phyloP scores from a whole-genome alignment of 2,888 invertebrate species.

The Phaonia tiefii region DNA sequence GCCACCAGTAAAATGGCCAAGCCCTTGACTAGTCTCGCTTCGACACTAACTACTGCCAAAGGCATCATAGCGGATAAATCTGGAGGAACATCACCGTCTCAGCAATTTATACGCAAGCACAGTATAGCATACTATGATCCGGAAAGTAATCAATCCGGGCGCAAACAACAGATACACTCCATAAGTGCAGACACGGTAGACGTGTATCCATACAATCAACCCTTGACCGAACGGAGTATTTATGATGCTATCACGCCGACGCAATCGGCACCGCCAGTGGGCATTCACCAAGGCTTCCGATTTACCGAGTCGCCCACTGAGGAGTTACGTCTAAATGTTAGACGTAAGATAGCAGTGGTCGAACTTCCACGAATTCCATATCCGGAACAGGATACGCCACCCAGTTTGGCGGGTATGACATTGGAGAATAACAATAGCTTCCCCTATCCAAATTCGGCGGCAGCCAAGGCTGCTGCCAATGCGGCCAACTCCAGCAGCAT shows the following conservation, averaged over 20 bases:
- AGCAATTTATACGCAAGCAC: constrained; percentile 76
- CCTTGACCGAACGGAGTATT: constrained; percentile 57
- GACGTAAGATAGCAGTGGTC: constrained; percentile 76
- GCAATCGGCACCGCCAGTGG: constrained; percentile 62
- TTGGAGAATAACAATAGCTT: constrained; percentile 76
- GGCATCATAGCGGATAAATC: constrained; percentile 47
- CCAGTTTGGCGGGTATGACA: constrained; percentile 62
- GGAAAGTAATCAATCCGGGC: constrained; percentile 77
- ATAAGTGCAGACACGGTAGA: constrained; percentile 78
- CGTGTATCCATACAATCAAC: constrained; percentile 77
- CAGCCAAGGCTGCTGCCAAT: constrained; percentile 72
- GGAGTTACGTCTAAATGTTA: constrained; percentile 76
- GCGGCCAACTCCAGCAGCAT: constrained; percentile 75
- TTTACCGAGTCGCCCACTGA: constrained; percentile 76
- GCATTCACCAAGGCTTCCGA: constrained; percentile 71
- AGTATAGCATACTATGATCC: constrained; percentile 79
- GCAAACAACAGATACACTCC: constrained; percentile 78
- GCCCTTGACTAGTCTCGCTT: constrained; percentile 55
- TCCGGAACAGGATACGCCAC: constrained; percentile 62
- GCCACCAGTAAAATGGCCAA: constrained; percentile 58
- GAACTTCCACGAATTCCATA: constrained; percentile 72
- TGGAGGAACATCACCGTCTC: constrained; percentile 61
- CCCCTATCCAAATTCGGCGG: constrained; percentile 72
- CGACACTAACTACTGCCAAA: constrained; percentile 57
- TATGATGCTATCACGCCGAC: constrained; percentile 51